phyloP scores from a whole-genome alignment of 2,888 invertebrate species.

The Amblyjoppa proteus region DNA sequence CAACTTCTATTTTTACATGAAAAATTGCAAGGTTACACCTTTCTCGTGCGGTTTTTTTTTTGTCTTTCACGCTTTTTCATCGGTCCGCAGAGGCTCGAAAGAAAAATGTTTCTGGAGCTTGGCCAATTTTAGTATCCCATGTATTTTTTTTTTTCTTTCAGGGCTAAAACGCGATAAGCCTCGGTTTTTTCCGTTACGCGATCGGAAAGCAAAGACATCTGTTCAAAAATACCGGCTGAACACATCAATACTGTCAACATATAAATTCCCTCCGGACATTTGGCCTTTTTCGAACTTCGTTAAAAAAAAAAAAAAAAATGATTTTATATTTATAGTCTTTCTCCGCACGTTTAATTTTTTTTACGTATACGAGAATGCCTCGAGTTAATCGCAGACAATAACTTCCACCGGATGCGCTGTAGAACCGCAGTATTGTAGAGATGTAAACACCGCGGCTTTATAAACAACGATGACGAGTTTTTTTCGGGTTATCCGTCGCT shows the following conservation, averaged over 20 bases:
- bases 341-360: too few species aligned
- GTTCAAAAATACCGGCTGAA: too few species aligned
- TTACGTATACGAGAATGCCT: too few species aligned
- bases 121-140: background rate
- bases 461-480: slow-evolving; percentile 25
- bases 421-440: background rate
- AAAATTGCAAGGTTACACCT: slow-evolving; percentile 1
- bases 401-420: too few species aligned
- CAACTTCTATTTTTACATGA: background rate
- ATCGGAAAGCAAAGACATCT: too few species aligned
- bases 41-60: background rate
- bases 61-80: background rate
- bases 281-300: too few species aligned
- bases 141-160: background rate
- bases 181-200: background rate
- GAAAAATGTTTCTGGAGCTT: background rate
- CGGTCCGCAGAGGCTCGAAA: background rate
- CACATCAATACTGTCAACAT: too few species aligned
- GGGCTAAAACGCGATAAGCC: background rate
- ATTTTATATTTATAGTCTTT: too few species aligned
- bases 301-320: too few species aligned
- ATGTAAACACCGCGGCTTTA: background rate
- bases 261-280: too few species aligned
- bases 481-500: too few species aligned
- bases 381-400: too few species aligned